These are phyloP conservation scores for Labia minor DNA, from an alignment of 2,888 invertebrate species.

Conservation along the genomic window DNA sequence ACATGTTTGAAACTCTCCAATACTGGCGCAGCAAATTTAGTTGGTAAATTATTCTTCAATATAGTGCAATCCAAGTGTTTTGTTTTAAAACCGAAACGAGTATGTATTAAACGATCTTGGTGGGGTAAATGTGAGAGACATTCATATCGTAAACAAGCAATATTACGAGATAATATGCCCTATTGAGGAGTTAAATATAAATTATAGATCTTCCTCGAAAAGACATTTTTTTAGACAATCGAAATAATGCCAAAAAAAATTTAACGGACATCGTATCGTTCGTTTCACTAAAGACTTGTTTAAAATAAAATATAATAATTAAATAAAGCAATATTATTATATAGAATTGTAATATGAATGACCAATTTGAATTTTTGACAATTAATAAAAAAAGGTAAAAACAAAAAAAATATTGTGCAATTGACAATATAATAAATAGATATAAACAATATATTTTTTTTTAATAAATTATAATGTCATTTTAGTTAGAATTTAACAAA, in stretches of 20 bases:
- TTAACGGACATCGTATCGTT: background rate
- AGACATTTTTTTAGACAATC: background rate
- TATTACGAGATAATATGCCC: conserved; percentile 59
- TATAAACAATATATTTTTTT: too few relatives aligned
- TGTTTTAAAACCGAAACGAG: conserved; percentile 63
- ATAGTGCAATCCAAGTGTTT: conserved; percentile 91
- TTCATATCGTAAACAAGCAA: conserved; percentile 57
- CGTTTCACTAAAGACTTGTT: background rate
- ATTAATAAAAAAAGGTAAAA: background rate
- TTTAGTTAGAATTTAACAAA: too few relatives aligned
- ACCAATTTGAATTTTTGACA: background rate
- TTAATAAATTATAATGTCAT: too few relatives aligned
- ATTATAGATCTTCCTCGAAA: background rate
- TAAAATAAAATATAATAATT: background rate
- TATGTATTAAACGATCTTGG: conserved; percentile 67
- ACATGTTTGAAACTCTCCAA: conserved; percentile 81
- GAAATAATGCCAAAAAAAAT: background rate
- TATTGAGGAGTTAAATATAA: conserved; percentile 41
- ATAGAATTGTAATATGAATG: conserved; percentile 13
- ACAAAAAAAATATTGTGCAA: background rate
- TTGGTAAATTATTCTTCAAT: conserved; percentile 90
- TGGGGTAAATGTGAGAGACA: conserved; percentile 69
- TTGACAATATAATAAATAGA: background rate
- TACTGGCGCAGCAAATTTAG: conserved; percentile 76
- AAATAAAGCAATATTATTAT: background rate